These are phyloP conservation scores for Frankliniella intonsa DNA, from an alignment of 2,888 invertebrate genomes.

Conservation along the genomic window DNA sequence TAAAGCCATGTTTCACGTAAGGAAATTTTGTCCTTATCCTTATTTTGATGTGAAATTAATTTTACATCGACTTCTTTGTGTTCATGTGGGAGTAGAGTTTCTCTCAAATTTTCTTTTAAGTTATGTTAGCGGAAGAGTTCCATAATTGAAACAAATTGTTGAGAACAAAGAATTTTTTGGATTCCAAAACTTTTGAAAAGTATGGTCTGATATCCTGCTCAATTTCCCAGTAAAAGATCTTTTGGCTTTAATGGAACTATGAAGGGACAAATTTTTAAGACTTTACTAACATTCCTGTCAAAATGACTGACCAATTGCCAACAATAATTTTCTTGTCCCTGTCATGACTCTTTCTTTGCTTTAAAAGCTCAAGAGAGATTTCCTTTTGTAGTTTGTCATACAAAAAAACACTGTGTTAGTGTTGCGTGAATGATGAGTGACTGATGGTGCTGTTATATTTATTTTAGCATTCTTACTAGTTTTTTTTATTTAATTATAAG, in stretches of 20 bases:
- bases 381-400: not conserved
- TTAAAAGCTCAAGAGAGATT: not conserved
- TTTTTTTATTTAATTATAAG: slow-evolving; percentile 13
- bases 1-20: not conserved
- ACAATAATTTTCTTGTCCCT: slow-evolving; percentile 15
- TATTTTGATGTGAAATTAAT: not conserved
- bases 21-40: not conserved
- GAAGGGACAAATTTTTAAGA: not conserved
- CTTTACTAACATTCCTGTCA: not conserved
- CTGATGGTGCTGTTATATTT: slow-evolving; percentile 20
- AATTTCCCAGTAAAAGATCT: not conserved
- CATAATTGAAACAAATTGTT: not conserved
- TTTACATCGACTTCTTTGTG: not conserved
- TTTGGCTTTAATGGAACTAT: not conserved
- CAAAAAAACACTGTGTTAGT: not conserved
- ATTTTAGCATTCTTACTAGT: slow-evolving; percentile 1
- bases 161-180: not conserved
- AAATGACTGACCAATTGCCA: slow-evolving; percentile 5
- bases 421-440: slow-evolving; percentile 17
- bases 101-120: not conserved
- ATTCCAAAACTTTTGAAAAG: not conserved
- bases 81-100: not conserved
- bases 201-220: not conserved
- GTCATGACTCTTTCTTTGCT: slow-evolving; percentile 14
- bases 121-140: not conserved